Percentiles rank a stretch among this genome's conserved stretches.
These are phyloP conservation scores for Xenops minutus DNA, from an alignment of 2,797 vertebrate species.

Conservation along the genomic window DNA sequence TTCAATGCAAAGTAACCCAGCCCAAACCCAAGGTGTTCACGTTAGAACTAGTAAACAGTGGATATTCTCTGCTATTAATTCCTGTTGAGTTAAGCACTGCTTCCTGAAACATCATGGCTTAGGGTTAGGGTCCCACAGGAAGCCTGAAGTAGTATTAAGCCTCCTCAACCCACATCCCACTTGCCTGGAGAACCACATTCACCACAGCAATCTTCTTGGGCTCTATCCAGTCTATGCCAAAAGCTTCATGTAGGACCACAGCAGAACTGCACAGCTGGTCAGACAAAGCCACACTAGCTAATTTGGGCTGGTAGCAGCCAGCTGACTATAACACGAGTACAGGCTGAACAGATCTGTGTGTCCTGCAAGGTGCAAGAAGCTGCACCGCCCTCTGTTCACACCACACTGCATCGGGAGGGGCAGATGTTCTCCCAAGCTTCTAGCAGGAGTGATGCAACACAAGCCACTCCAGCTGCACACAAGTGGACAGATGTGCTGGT, in stretches of 20 bases:
- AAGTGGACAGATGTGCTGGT: neutral
- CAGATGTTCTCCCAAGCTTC: neutral
- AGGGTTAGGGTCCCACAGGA: neutral
- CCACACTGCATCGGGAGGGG: accelerated
- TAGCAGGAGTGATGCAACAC: neutral
- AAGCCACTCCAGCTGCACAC: neutral
- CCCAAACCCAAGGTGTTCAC: neutral
- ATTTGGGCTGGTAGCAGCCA: neutral
- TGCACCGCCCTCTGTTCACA: neutral
- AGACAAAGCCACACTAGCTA: neutral
- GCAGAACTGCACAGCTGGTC: neutral
- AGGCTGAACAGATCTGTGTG: neutral
- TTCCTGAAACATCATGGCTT: neutral
- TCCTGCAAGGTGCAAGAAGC: neutral
- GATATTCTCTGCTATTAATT: neutral
- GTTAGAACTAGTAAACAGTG: neutral
- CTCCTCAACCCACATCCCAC: neutral
- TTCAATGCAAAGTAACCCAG: neutral
- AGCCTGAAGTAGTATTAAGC: neutral
- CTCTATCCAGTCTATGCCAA: neutral
- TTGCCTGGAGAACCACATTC: neutral
- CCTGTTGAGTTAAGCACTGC: neutral
- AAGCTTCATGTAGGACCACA: neutral
- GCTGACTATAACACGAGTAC: accelerated
- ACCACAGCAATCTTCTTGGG: neutral